Evolutionary conservation across 30 jellyfish, hydroid and myxozoan genomes (phyloP), one percentile per base, ranked within the genome.

Genomic region (Hydractinia echinata): DNA sequence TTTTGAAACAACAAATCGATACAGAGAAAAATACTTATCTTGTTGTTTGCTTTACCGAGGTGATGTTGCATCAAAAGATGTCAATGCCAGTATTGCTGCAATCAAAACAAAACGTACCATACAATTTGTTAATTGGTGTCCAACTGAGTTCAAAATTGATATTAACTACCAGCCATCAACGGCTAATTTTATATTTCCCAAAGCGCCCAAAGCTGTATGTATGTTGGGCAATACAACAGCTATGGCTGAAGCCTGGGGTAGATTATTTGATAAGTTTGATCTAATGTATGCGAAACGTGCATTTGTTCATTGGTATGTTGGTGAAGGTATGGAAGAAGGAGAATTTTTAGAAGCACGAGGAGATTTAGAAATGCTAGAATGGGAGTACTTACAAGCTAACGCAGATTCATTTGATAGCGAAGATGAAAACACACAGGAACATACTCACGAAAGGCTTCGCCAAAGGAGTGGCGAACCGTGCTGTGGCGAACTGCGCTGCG

Each of bases 41-140:
- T 87, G 96, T 67, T 91, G 98, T 67, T 20, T 91, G 79, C 66
- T 91, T 72, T 91, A 82, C 76, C 82, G 98, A 9, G 98, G 98
- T 9, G 98, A 91, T 72, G 98, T 91, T 54, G 93, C 74, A 8
- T 96, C 98, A 4, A 91, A 90, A 19, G 98, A 91, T 83, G 98
- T 91, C 10, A 91, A 91, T 74, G 89, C 96, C 10, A 76, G 95
- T 8, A 91, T 91, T 66, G 95, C 96, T 50, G 87, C 78, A 67
- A 76, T 91, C 51, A 88, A 91, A n/a, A 79, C 94, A 13, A 82
- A 67, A 61, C 95, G 88, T 61, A 66, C 97, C 8, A 85, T 90
- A 13, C 97, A 90, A 53, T 90, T 90, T 69, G 97, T 90, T 20
- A 94, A 89, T 74, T 84, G 97, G 95, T 83, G 93, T 78, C 96